Conservation (phyloP, 2,797 vertebrate genomes). For the Acestrorhynchus altus region DNA sequence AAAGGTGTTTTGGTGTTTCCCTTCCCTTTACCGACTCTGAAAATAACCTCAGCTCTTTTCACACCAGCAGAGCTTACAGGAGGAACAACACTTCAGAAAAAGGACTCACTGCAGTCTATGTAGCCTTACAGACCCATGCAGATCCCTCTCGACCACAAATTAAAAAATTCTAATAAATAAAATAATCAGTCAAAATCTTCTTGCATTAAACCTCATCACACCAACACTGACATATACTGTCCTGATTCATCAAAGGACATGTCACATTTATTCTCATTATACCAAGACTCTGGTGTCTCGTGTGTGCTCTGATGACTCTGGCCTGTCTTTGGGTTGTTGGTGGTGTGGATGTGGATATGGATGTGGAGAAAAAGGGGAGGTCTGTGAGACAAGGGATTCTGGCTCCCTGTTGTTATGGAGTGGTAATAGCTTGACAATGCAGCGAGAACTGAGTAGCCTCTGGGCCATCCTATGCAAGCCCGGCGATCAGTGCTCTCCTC, state of each 20-base stretch:
- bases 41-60: conserved; percentile 35
- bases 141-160: no score
- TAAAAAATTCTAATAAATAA: no score
- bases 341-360: not conserved
- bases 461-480: conserved; percentile 35
- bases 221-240: not conserved
- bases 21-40: conserved; percentile 28
- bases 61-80: conserved; percentile 12
- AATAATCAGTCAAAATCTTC: no score
- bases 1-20: conserved; percentile 31
- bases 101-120: no score
- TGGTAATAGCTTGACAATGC: conserved; percentile 42
- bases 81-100: not conserved
- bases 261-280: conserved; percentile 22
- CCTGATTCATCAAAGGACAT: conserved; percentile 14
- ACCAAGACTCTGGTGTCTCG: not conserved
- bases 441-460: conserved; percentile 40
- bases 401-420: conserved; percentile 33
- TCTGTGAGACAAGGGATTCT: conserved; percentile 6
- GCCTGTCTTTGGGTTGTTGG: conserved; percentile 19
- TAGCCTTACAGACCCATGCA: no score
- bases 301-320: conserved; percentile 21
- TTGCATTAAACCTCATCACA: not conserved
- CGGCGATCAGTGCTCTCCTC: conserved; percentile 60
- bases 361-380: conserved; percentile 2